phyloP scores from a whole-genome alignment of 2,113 vertebrate species.

The Gallinago media region DNA sequence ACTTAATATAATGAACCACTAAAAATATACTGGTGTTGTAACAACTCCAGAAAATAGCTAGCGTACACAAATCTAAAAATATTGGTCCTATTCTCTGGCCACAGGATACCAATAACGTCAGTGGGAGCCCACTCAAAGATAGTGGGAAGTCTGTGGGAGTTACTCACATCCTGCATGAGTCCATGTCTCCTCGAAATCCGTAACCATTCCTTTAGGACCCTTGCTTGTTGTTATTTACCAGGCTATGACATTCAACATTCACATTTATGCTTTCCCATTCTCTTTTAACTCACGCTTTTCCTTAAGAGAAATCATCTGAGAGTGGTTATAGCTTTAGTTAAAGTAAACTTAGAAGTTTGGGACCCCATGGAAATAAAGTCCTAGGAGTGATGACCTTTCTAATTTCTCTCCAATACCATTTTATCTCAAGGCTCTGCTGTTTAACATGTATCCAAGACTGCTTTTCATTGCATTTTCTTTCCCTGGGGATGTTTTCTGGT shows the following conservation, averaged over 20 bases:
- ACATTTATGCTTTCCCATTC: neutral
- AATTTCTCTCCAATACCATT: neutral
- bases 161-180: slow-evolving; percentile 68
- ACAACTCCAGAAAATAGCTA: neutral
- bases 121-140: slow-evolving; percentile 33
- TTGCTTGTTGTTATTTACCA: slow-evolving; percentile 10
- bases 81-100: neutral
- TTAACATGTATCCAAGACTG: neutral
- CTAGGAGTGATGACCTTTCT: neutral
- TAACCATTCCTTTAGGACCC: neutral
- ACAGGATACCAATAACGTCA: slow-evolving; percentile 63
- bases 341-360: neutral
- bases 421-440: neutral
- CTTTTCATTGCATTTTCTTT: neutral
- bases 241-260: neutral
- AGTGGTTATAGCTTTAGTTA: neutral
- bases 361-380: neutral
- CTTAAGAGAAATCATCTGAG: neutral
- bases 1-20: neutral
- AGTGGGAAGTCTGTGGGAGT: slow-evolving; percentile 52
- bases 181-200: slow-evolving; percentile 43
- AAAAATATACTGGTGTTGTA: slow-evolving; percentile 4
- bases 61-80: slow-evolving; percentile 49
- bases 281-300: neutral
- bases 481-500: neutral